A percentile compares a stretch with the other conserved stretches of the same genome.
These are phyloP conservation scores for Cavia porcellus DNA, from an alignment of 2,113 vertebrate species.

Conservation along the genomic window DNA sequence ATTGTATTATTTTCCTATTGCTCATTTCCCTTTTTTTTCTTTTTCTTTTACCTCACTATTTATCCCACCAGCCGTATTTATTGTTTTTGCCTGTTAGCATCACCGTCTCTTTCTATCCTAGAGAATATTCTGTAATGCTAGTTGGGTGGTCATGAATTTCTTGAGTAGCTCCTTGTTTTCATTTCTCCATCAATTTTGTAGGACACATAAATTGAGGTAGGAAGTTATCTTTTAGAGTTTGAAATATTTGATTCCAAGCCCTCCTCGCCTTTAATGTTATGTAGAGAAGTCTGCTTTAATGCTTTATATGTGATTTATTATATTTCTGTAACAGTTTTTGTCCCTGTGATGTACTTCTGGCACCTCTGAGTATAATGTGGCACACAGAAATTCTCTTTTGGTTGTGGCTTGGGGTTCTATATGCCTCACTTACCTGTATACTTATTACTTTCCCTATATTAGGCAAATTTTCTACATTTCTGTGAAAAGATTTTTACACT, in stretches of 20 bases:
- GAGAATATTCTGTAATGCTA: neutral
- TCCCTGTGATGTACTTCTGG: neutral
- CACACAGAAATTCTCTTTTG: neutral
- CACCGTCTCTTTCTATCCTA: neutral
- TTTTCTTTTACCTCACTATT: neutral
- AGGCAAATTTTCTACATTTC: neutral
- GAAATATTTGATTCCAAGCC: neutral
- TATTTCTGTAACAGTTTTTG: neutral
- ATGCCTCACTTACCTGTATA: neutral
- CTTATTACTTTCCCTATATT: neutral
- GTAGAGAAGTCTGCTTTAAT: neutral
- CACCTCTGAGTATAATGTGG: neutral
- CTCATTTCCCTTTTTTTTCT: neutral
- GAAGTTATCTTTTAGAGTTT: neutral
- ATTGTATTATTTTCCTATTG: neutral
- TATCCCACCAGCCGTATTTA: neutral
- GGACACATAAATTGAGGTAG: neutral
- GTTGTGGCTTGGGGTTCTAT: neutral
- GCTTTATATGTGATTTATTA: neutral
- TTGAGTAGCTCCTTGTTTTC: neutral
- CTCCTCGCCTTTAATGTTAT: neutral
- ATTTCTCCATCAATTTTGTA: neutral
- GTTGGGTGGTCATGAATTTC: neutral
- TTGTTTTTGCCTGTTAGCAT: neutral
- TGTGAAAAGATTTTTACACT: neutral